Evolutionary conservation across 2,113 vertebrate species (phyloP).

Genomic region (Poeciliopsis occidentalis): DNA sequence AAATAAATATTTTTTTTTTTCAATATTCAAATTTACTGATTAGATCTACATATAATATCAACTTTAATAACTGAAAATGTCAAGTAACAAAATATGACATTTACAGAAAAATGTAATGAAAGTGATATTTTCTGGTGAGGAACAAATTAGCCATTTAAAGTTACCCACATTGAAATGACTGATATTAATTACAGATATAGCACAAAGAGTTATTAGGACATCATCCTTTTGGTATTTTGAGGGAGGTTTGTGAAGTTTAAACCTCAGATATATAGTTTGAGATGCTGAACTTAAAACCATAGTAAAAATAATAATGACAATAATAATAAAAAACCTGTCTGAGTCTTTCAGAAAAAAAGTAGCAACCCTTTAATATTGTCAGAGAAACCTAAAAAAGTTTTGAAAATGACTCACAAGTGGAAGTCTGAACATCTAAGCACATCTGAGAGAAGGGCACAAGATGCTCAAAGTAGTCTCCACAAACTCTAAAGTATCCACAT

Average conservation of each 20-base stretch:
- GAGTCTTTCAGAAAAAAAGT: neutral
- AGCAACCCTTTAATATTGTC: neutral
- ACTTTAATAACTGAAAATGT: neutral
- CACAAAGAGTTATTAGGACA: neutral
- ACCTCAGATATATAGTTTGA: neutral
- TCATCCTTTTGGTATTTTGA: neutral
- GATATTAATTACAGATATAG: neutral
- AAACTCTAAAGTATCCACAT: neutral
- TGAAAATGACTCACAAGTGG: neutral
- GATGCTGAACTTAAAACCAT: neutral
- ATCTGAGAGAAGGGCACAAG: neutral
- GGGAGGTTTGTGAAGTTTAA: neutral
- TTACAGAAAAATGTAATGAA: neutral
- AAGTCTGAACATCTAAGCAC: neutral
- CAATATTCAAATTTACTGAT: too few species aligned
- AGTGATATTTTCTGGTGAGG: neutral
- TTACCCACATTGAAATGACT: too few species aligned
- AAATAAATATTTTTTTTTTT: too few species aligned
- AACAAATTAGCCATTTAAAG: neutral
- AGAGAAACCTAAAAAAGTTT: too few species aligned
- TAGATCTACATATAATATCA: neutral
- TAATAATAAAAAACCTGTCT: neutral
- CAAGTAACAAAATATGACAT: neutral
- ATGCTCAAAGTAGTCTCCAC: neutral
- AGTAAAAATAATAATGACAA: too few species aligned